Evolutionary conservation across 2,888 invertebrate genomes (phyloP), one percentile per base, ranked within the genome.

Genomic region (Periphyllus acericola): DNA sequence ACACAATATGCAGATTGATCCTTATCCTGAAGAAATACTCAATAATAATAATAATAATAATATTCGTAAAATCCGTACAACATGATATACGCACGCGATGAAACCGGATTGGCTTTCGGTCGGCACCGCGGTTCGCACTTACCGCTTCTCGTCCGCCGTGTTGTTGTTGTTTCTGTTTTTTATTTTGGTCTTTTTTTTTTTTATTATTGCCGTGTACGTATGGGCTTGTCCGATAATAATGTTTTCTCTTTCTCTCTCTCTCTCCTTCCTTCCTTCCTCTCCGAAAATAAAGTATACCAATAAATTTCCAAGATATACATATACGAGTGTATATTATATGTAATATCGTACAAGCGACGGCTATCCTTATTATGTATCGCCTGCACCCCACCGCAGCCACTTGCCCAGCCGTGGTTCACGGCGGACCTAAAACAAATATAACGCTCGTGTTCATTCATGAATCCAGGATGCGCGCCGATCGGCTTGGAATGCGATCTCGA

Each of bases 371-470:
- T 68, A 25, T 68, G 9, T 68, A 25, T 60, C 21, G 6, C 25
- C 0, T 3, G 0, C 17, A 4, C 29, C 8, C 11, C 0, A 9
- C 3, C 17, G 3, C 46, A 0, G 6, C 40, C 40, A 40, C 40
- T 40, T 3, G 40, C 40, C 40, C n/a, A n/a, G 8, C 46, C 46
- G 46, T 2, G 74, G 74, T n/a, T 55, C 19, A 79, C 55, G 52
- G 29, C 66, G 17, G 74, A 32, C 75, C 60, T 76, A 66, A 76
- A 84, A 84, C 66, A 76, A 84, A 83, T 74, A 82, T 32, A 29
- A 29, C 32, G 68, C 66, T 36, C 29, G 82, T 52, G 72, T 84
- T 84, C 84, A 84, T 84, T 84, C 84, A 84, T 84, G 84, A 68
- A 84, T 76, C 76, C 81, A 71, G 66, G 80, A 71, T 36, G 34